Base-by-base conservation (phyloP, 2,888 invertebrate species). In the Sarcophaga carnaria region DNA sequence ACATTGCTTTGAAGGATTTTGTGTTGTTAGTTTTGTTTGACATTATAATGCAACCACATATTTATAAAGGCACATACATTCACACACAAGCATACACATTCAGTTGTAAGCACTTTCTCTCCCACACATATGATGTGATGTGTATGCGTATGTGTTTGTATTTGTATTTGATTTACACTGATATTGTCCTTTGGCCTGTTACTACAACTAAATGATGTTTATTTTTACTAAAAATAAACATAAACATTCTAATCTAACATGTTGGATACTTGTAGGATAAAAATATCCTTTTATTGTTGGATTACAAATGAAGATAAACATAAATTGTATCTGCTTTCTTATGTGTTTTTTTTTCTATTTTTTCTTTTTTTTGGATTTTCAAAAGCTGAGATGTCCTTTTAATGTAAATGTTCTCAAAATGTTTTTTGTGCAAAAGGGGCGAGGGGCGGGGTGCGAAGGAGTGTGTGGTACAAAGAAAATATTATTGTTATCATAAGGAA, bases 181-280 rank as follows among this genome's bases (percentile, higher is more conserved):
- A 49, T 62, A 62, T 77, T 83, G 81, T 79, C 79, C 71, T 80
- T 84, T 87, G 71, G 66, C 59, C 76, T 59, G 25, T 45, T 60
- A 63, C 54, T 60, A 63, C 54, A 64, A 62, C 78, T 74, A 82
- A 74, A 82, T 81, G 59, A 83, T 84, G 76, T 86, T 83, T 84
- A 72, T 86, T 77, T 84, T 62, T 69, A 69, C 54, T 22, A 82
- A 79, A 83, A 81, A 67, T 64, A 20, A 1, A 70, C 79, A 86
- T 88, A 88, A 88, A 88, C 80, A 86, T 82, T 77, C 63, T 84
- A 84, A 88, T 84, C 77, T 80, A 62, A 37, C 0, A 81, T 76
- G 79, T 71, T 37, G 79, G 84, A 87, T 84, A 79, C 79, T 82
- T 83, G 81, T 69, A 79, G 80, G 81, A 87, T 87, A 82, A 54